Percentiles rank a stretch among this genome's conserved stretches.
Evolutionary conservation across 2,113 vertebrate genomes (phyloP).

Genomic region (Sinocyclocheilus maitianheensis): DNA sequence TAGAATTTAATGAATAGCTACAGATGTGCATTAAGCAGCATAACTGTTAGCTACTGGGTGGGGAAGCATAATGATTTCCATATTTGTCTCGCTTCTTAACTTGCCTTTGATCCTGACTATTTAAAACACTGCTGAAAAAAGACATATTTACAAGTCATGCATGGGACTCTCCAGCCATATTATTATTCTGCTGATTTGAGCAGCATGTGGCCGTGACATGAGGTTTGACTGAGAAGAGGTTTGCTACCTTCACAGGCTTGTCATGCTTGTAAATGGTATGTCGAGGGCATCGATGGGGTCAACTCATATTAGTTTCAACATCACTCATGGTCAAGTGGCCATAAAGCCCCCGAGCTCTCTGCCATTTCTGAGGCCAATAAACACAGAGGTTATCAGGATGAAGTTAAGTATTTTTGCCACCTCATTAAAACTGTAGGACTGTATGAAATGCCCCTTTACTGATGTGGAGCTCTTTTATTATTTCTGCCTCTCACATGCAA

Average conservation of each 20-base stretch:
- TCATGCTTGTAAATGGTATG: constrained; percentile 70
- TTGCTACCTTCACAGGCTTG: constrained; percentile 63
- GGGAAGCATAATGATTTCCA: constrained; percentile 35
- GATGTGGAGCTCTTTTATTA: neutral
- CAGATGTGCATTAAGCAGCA: constrained; percentile 23
- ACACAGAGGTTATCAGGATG: constrained; percentile 33
- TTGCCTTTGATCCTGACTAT: constrained; percentile 42
- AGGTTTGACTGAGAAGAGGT: neutral
- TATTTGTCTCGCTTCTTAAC: constrained; percentile 39
- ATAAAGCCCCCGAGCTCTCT: constrained; percentile 51
- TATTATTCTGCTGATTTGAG: constrained; percentile 30
- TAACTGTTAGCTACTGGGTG: constrained; percentile 13
- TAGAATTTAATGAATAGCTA: neutral
- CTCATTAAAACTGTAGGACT: constrained; percentile 22
- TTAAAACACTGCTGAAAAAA: constrained; percentile 35
- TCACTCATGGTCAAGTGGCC: constrained; percentile 61
- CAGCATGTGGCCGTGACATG: constrained; percentile 4
- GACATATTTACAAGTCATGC: constrained; percentile 23
- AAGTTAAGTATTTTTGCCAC: constrained; percentile 44
- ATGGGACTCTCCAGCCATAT: constrained; percentile 10
- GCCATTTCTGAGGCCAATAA: constrained; percentile 19
- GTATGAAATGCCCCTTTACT: no score
- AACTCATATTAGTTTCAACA: constrained; percentile 48
- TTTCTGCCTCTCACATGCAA: neutral
- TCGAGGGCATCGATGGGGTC: constrained; percentile 59